Evolutionary conservation across 2,888 invertebrate genomes (phyloP), one percentile per base, ranked within the genome.

Genomic region (Heteropelma amictum): DNA sequence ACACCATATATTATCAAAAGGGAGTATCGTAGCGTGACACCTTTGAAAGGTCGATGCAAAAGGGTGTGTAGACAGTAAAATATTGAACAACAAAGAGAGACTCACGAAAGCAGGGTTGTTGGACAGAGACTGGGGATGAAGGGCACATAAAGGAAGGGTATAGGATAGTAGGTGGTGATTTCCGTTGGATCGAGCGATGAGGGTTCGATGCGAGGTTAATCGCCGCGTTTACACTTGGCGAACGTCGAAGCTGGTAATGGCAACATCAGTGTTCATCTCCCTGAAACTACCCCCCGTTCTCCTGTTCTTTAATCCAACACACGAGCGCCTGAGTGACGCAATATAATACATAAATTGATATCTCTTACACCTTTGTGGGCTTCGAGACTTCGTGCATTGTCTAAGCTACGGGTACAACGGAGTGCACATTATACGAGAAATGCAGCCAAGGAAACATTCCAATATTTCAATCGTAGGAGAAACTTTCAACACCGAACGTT

Each of bases 191-290:
- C 53, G 40, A 63, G 58, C 67, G 67, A 72, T 81, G 80, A 81
- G 75, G 83, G 79, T 77, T 75, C 75, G 82, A 83, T 84, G 80
- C 77, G 82, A 81, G 85, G 85, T 85, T 85, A 85, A 85, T 86
- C 85, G 85, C 72, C 78, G 72, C 80, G 82, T 84, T 85, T 81
- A 85, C 84, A 83, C 84, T 83, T 80, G 72, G 30, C 81, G 82
- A 68, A 72, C 81, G 80, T 84, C 84, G 83, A 84, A 85, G 83
- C 81, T 78, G 33, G 42, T 56, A 60, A 60, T 53, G 56, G 61
- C 60, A 56, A 56, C 68, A 69, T 60, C 64, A 51, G 53, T 58
- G 51, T 65, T 54, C 42, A 49, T 33, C 60, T 40, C 56, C 35
- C 21, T 8, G 45, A 40, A 60, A 56, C 54, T 49, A n/a, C n/a